A percentile compares a stretch with the other conserved stretches of the same genome.
Conservation (phyloP, 2,113 vertebrate species). For the Myotis brandtii region DNA sequence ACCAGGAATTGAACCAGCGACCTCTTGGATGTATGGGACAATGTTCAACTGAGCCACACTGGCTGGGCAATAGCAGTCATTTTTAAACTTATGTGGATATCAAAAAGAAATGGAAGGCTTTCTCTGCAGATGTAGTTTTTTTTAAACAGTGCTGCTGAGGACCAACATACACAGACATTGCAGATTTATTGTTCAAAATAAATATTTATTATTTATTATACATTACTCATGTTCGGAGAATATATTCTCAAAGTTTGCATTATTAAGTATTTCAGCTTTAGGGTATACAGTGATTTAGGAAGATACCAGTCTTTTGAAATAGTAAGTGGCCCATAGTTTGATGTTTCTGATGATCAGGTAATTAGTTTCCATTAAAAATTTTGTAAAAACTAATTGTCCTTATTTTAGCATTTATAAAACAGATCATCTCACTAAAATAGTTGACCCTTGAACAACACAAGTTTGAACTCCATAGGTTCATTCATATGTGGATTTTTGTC, state of each 20-base stretch:
- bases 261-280: constrained; percentile 5
- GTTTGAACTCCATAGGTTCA: neutral
- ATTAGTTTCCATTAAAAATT: constrained; percentile 49
- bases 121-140: neutral
- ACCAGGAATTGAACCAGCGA: no score
- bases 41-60: no score
- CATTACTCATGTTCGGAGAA: neutral
- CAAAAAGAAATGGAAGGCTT: neutral
- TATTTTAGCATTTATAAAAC: constrained; percentile 13
- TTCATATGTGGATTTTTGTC: neutral
- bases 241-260: neutral
- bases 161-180: neutral
- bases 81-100: neutral
- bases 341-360: constrained; percentile 31
- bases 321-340: neutral
- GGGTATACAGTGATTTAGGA: neutral
- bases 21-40: no score
- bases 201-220: neutral
- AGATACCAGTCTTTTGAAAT: constrained; percentile 5
- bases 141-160: neutral
- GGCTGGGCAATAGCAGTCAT: neutral
- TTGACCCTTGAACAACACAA: neutral
- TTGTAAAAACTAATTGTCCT: neutral
- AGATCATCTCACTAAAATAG: neutral
- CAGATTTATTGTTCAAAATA: neutral